Evolutionary conservation across 2,888 invertebrate species (phyloP).

Genomic region (Crossocerus cetratus): DNA sequence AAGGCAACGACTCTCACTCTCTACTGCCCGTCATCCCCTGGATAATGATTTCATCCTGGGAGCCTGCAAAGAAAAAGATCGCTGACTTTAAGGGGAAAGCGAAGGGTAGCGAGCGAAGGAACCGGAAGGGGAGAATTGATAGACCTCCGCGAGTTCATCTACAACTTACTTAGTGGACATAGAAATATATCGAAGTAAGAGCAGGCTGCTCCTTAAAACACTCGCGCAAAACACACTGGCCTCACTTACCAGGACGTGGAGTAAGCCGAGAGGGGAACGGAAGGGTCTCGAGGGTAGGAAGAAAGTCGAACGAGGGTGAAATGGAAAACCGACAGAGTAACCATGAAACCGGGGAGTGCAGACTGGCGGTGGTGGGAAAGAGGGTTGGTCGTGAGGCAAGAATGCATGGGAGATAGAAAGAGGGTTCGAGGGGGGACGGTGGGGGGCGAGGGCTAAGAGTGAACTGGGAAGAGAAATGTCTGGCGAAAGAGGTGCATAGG

Average conservation of each 20-base stretch:
- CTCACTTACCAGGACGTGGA: too few relatives aligned
- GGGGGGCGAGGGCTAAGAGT: neutral
- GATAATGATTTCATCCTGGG: slow-evolving; percentile 63
- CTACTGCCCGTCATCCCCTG: slow-evolving; percentile 20
- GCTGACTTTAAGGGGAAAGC: neutral
- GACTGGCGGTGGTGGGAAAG: neutral
- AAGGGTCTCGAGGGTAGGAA: neutral
- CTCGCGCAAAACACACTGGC: slow-evolving; percentile 23
- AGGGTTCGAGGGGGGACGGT: neutral
- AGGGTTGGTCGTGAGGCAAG: too few relatives aligned
- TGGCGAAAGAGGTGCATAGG: neutral
- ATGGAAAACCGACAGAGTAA: neutral
- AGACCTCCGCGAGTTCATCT: slow-evolving; percentile 65
- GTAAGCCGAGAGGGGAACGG: too few relatives aligned
- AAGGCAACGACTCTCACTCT: slow-evolving; percentile 45
- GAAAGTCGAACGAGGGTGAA: neutral
- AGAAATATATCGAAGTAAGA: slow-evolving; percentile 66
- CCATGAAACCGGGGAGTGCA: neutral
- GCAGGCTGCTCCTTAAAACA: slow-evolving; percentile 61
- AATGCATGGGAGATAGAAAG: neutral
- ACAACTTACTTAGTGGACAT: slow-evolving; percentile 57
- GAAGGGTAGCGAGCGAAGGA: slow-evolving; percentile 9
- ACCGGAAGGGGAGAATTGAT: slow-evolving; percentile 73
- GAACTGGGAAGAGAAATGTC: neutral
- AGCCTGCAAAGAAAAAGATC: slow-evolving; percentile 19